phyloP scores from a whole-genome alignment of 2,113 vertebrate genomes.

The Campylomormyrus tamandua region DNA sequence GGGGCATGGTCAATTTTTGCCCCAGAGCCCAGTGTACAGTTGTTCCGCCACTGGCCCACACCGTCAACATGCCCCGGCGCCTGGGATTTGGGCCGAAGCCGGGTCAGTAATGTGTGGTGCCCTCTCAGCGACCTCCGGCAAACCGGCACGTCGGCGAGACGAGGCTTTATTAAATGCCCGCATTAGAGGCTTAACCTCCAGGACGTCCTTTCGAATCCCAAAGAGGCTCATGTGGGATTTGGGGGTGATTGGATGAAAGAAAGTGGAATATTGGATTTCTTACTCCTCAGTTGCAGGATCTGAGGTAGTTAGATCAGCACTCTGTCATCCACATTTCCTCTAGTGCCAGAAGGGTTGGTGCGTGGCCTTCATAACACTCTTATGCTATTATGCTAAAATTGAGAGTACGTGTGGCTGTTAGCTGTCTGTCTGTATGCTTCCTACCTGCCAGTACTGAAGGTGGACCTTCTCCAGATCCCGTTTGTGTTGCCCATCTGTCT shows the following conservation, averaged over 20 bases:
- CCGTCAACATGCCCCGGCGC: not conserved
- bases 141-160: not conserved
- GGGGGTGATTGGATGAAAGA: conserved; percentile 4
- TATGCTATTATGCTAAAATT: not conserved
- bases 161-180: conserved; percentile 2
- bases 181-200: conserved; percentile 13
- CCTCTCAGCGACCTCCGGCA: not conserved
- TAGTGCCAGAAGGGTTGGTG: not conserved
- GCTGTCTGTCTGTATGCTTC: not conserved
- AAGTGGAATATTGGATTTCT: conserved; percentile 13
- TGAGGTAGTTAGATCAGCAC: not conserved
- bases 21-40: too few relatives aligned
- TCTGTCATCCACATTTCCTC: not conserved
- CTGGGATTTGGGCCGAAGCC: not conserved
- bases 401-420: not conserved
- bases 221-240: conserved; percentile 2
- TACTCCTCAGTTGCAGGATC: not conserved
- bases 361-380: not conserved
- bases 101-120: not conserved
- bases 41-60: not conserved
- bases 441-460: not conserved
- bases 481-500: not conserved
- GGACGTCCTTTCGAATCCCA: conserved; percentile 6
- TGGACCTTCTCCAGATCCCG: not conserved
- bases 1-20: too few relatives aligned